Base-by-base conservation (phyloP, 53 echinoderm and acorn worm genomes). In the Paracentrotus lividus region DNA sequence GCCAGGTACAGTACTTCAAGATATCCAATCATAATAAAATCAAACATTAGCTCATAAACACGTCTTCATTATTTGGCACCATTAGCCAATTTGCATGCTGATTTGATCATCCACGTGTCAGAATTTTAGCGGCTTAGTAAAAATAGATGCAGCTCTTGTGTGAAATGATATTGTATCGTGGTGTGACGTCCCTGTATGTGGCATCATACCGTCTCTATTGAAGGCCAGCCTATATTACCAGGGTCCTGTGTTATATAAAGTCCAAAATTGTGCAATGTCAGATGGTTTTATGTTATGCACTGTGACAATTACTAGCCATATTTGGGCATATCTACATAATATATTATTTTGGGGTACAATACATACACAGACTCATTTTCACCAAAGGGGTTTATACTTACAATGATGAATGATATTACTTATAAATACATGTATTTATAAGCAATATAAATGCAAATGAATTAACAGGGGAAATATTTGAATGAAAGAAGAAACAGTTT, bases 131-230 rank as follows among this genome's bases (percentile, higher is more conserved):
- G 40, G 40, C 40, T 4, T 9, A 40, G 40, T 72, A 72, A 20
- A 72, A 72, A 72, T 72, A 72, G 72, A 72, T 72, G 4, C 20
- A 72, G 72, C 72, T 64, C 72, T 72, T 24, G n/a, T 12, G 7
- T 38, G 36, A 36, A 3, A 72, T 72, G 72, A 72, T 72, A 72
- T 36, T 20, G 18, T 72, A 38, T 72, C 72, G 31, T 64, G 31
- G 9, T 27, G 27, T 64, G 31, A 64, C 64, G 27, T 72, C 36
- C 6, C 24, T 4, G 15, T n/a, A 72, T 38, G 36, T 72, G 40
- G 18, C 40, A 38, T 18, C 10, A 38, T 14, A 9, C 18, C 5
- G n/a, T n/a, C 18, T 38, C 21, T 72, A 40, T 9, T 40, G 72
- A 72, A 72, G 72, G 72, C 40, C 72, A 36, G 7, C 40, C 20